Base-by-base conservation (phyloP, 37 sponge, comb jelly and placozoan genomes). In the Eunapius fragilis region DNA sequence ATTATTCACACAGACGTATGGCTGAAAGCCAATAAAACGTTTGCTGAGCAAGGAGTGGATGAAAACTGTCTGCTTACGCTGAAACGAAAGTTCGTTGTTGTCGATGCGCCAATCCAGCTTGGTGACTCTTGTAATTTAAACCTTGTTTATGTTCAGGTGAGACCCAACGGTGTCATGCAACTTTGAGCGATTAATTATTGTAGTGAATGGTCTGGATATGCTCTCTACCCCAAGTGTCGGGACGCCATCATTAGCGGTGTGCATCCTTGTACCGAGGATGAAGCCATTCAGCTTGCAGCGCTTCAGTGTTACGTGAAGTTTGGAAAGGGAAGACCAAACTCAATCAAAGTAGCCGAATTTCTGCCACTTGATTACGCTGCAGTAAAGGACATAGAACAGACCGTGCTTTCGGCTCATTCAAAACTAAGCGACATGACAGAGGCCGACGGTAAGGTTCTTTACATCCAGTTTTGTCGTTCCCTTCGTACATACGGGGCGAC, bases 271-370 rank as follows among this genome's bases (percentile, higher is more conserved):
- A 80, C 67, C 25, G 67, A 80, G 14, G 80, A 31, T 22, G 49
- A 67, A 22, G 80, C 80, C 3, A 80, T 80, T 24, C 50, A 80
- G 69, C 67, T 80, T 80, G 80, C 80, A 19, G 80, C 70, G 17
- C 67, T 80, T 2, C 80, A 80, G 49, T 80, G 80, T 27, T 69
- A 80, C 17, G 49, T 80, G 26, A 69, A 68, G 68, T 30, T 28
- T n/a, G 68, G 80, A 19, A 34, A 67, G 68, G 33, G n/a, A 69
- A 67, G 27, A 2, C 77, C 34, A 0, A 45, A 3, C 38, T 33
- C 36, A 9, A 38, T 33, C 36, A 76, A 76, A 76, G 14, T 11
- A 58, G 58, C 58, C 17, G 58, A 58, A 58, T 11, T 58, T 19
- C 14, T 58, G 58, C 58, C 58, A 11, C 58, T 58, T 2, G 58